Evolutionary conservation across 2,113 vertebrate genomes (phyloP).

Genomic region (Hyperoodon ampullatus): DNA sequence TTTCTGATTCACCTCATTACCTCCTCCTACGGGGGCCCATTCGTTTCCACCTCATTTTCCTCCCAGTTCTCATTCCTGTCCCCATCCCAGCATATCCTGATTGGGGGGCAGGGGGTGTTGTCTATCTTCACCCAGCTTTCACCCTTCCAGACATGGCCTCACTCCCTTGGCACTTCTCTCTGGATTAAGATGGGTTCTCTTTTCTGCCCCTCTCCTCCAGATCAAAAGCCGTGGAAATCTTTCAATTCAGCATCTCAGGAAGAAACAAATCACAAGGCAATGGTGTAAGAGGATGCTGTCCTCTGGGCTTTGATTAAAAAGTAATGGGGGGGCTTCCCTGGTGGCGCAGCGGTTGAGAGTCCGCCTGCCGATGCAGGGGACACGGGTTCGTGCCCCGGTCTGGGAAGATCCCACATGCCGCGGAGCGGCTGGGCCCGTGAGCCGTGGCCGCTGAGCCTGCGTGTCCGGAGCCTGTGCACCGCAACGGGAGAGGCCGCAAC

Average conservation of each 20-base stretch:
- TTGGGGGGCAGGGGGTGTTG: too few species aligned
- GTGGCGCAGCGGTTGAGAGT: too few species aligned
- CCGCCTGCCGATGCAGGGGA: too few species aligned
- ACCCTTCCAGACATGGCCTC: background rate
- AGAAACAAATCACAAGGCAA: slow-evolving; percentile 24
- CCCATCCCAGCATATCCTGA: background rate
- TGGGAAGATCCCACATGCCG: too few species aligned
- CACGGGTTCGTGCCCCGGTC: too few species aligned
- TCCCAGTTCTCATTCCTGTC: background rate
- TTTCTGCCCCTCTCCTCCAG: background rate
- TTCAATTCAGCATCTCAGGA: slow-evolving; percentile 32
- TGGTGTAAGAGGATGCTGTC: background rate
- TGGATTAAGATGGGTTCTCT: background rate
- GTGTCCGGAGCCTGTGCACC: too few species aligned
- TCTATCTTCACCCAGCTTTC: slow-evolving; percentile 14
- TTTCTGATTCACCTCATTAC: slow-evolving; percentile 74
- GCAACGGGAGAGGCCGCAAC: too few species aligned
- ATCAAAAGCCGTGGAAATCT: slow-evolving; percentile 51
- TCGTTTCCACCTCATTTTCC: slow-evolving; percentile 77
- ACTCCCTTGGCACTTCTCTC: background rate
- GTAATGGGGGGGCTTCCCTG: too few species aligned
- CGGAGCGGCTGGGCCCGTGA: too few species aligned
- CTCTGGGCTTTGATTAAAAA: background rate
- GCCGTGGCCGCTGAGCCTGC: too few species aligned
- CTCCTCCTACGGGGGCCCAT: slow-evolving; percentile 63